phyloP scores from a whole-genome alignment of 2,797 vertebrate species.

The Micrastur ruficollis region DNA sequence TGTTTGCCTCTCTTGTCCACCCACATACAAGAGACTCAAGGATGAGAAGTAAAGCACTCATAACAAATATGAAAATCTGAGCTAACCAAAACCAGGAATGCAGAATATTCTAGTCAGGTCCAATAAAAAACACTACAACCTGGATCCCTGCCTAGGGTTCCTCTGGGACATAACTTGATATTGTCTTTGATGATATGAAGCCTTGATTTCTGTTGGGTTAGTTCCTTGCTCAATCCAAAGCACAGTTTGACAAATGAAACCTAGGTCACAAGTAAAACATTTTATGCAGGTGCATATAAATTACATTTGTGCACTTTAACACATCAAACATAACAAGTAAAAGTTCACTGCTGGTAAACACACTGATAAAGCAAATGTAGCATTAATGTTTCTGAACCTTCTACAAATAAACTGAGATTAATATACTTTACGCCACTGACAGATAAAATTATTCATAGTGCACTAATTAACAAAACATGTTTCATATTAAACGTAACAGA shows the following conservation, averaged over 20 bases:
- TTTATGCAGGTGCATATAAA: background rate
- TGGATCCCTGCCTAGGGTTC: background rate
- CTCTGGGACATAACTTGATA: background rate
- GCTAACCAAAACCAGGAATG: background rate
- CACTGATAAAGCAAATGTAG: background rate
- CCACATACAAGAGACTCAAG: background rate
- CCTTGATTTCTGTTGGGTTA: background rate
- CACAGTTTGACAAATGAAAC: background rate
- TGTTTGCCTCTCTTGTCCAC: background rate
- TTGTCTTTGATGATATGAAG: background rate
- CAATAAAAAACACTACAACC: background rate
- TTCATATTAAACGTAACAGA: background rate
- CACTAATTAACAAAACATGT: background rate
- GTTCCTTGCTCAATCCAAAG: background rate
- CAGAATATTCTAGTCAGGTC: background rate
- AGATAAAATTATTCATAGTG: background rate
- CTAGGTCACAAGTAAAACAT: background rate
- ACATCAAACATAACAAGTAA: background rate
- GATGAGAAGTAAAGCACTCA: background rate
- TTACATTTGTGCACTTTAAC: background rate
- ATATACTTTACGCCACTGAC: background rate
- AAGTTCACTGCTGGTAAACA: background rate
- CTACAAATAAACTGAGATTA: background rate
- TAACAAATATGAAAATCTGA: background rate
- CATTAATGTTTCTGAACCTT: background rate